Evolutionary conservation across 2,888 invertebrate genomes (phyloP), one percentile per base, ranked within the genome.

Genomic region (Clusia tigrina): DNA sequence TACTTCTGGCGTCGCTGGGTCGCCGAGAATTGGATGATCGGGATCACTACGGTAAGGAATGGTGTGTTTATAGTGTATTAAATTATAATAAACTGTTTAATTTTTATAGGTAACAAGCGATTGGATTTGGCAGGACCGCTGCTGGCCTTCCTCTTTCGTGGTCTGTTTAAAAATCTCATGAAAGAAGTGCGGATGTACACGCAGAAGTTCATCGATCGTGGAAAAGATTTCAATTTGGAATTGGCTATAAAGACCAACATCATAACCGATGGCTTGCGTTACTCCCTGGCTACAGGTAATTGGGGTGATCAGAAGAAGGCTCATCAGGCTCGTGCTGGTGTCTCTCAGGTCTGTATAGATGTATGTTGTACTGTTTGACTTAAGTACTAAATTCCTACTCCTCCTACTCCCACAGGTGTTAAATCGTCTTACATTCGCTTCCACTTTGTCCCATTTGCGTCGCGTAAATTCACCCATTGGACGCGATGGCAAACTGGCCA

Each of bases 251-350:
- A 97, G 85, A 98, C 98, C 0, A 93, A 97, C 81, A 95, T 98
- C 61, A 98, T 99, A 66, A 98, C 99, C 1, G 98, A 99, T 82
- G 99, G 99, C 26, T 86, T 99, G 60, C 88, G 97, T 73, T 99
- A 99, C 81, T 99, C 99, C 0, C 87, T 99, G 74, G 99, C 99
- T 72, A 99, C 99, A 32, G 99, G 99, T 38, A 99, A 99, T 84
- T 99, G 99, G 99, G 99, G 99, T 54, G 99, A 99, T 83, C 99
- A 99, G 85, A 99, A 99, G 85, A 99, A 99, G 83, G 99, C 99
- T 62, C 98, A 99, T 89, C 96, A 97, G 85, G 98, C 84, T 2
- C 77, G 84, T 63, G 84, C 84, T 46, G 84, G 84, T 10, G 84
- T 84, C 48, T 84, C 84, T 10, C 95, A 97, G 88, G 98, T 98